Evolutionary conservation across 2,113 vertebrate species (phyloP).

Genomic region (Charadrius vociferus): DNA sequence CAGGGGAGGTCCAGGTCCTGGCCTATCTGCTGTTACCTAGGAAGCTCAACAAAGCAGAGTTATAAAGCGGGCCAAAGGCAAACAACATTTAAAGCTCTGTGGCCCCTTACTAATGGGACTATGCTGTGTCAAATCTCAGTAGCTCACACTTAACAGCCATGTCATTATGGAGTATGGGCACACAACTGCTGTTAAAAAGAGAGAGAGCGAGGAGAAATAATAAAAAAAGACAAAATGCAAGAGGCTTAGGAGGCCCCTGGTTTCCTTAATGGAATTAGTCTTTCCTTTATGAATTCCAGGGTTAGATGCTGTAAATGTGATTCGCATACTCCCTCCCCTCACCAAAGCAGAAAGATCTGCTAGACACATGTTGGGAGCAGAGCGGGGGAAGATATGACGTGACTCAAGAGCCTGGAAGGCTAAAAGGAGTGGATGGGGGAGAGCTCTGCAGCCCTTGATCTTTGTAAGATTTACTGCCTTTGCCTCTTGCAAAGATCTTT

Average conservation of each 20-base stretch:
- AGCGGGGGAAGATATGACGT: constrained; percentile 62
- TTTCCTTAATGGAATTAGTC: constrained; percentile 73
- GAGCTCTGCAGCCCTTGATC: constrained; percentile 66
- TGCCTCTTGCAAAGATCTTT: constrained; percentile 70
- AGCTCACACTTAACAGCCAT: constrained; percentile 68
- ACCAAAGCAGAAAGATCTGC: constrained; percentile 65
- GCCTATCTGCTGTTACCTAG: neutral
- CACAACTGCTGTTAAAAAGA: constrained; percentile 48
- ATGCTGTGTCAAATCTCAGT: constrained; percentile 37
- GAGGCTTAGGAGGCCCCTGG: constrained; percentile 17
- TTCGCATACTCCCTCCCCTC: constrained; percentile 49
- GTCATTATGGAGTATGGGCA: constrained; percentile 49
- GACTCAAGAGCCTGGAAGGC: constrained; percentile 67
- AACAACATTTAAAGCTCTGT: neutral
- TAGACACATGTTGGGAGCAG: constrained; percentile 74
- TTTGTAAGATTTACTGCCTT: constrained; percentile 77
- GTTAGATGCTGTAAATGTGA: constrained; percentile 75
- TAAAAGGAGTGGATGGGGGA: constrained; percentile 66
- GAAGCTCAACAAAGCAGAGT: neutral
- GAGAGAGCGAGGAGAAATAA: neutral
- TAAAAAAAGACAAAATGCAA: constrained; percentile 32
- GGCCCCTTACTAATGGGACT: neutral
- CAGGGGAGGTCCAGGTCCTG: neutral
- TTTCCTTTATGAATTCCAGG: constrained; percentile 77
- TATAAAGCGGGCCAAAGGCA: neutral